Evolutionary conservation across 2,797 vertebrate genomes (phyloP).

Genomic region (Neostethus bicornis): DNA sequence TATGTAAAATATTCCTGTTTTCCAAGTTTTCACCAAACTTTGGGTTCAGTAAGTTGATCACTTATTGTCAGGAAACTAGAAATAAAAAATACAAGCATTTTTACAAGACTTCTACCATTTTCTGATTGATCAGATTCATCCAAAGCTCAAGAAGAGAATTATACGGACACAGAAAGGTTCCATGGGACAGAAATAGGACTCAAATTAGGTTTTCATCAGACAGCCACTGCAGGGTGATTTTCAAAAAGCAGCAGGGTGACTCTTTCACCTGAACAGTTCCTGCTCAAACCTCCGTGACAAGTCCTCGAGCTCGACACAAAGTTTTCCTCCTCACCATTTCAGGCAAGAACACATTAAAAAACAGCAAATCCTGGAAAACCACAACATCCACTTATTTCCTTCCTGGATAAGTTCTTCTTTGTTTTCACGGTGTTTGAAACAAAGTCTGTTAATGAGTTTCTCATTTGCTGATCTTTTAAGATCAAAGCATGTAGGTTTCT

Average conservation of each 20-base stretch:
- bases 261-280: constrained; percentile 6
- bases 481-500: constrained; percentile 37
- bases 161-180: constrained; percentile 38
- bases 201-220: constrained; percentile 51
- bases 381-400: constrained; percentile 1
- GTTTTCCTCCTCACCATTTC: background rate
- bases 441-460: constrained; percentile 42
- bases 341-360: background rate
- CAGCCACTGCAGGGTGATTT: constrained; percentile 34
- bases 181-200: constrained; percentile 39
- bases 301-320: background rate
- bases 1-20: too few species aligned
- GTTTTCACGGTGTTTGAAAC: constrained; percentile 3
- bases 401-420: background rate
- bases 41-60: too few species aligned
- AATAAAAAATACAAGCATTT: background rate
- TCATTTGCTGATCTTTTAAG: constrained; percentile 32
- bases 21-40: too few species aligned
- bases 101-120: constrained; percentile 15
- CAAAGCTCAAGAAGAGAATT: constrained; percentile 34
- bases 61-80: constrained; percentile 26
- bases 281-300: constrained; percentile 15
- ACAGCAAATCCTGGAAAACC: background rate
- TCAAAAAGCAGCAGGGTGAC: constrained; percentile 21
- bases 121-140: constrained; percentile 51